Base-by-base conservation (phyloP, 2,113 vertebrate genomes). In the Piprites chloris region DNA sequence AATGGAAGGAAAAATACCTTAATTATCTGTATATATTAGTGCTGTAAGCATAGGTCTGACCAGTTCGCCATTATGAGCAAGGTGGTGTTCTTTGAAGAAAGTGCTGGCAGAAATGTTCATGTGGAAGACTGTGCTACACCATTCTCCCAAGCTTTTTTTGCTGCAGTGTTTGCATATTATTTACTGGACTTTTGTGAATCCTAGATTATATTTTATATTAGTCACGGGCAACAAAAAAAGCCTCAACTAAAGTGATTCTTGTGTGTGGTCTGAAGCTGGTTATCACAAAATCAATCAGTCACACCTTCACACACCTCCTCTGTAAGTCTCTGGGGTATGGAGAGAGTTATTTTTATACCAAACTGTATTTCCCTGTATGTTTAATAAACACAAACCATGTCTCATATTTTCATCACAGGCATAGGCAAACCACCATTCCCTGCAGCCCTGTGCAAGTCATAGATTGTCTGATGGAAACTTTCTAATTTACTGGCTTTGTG, bases 291-390 rank as follows among this genome's bases (percentile, higher is more conserved):
- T 62, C 75, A 56, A 74, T 83, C 85, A 83, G 85, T 85, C 67
- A 90, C 78, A 80, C 50, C 62, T 88, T 77, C 55, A 56, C 30
- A 67, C 30, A 67, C 19, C 73, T 73, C 53, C 63, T 63, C 67
- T 69, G 30, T 77, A 73, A 53, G 23, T 35, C 63, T 46, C 19
- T 80, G 39, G 50, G 21, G 11, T 66, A 71, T 15, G 33, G 7
- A 65, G 22, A 63, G 46, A 55, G 42, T 52, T 88, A 83, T 93
- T 91, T 96, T 95, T 92, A 80, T 55, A 87, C 39, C 86, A 93
- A 96, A 52, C 28, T 50, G 1, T 66, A 73, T 76, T 68, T 94
- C 52, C 52, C 47, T 59, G 12, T 66, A 46, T 46, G 47, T 94
- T 58, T 42, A 73, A 42, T 46, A 72, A 84, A 75, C 22, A 49